Evolutionary conservation across 2,113 vertebrate species (phyloP), one percentile per base, ranked within the genome.

Genomic region (Ochotona curzoniae): DNA sequence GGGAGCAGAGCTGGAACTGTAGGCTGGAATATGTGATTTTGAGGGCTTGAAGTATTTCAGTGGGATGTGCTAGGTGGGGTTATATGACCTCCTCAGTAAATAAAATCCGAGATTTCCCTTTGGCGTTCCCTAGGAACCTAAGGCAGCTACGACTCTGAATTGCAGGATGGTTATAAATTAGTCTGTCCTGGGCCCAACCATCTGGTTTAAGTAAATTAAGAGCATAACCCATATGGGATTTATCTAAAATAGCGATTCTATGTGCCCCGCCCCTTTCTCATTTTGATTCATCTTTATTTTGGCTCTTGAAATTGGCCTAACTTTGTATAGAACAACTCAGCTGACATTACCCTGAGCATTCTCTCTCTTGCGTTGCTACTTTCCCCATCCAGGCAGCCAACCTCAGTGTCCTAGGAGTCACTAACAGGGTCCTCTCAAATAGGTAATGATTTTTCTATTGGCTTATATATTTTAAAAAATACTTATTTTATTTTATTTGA

Each of bases 181-280:
- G 71, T 75, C 69, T 26, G 86, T 87, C 81, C 64, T 51, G 6
- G 54, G 84, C 89, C 57, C 74, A 94, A 69, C 97, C 95, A 95
- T 96, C 96, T 97, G 94, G 60, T 95, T 73, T 91, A 96, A 96
- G 94, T 96, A 95, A 97, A 96, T 96, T 85, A 96, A 96, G 90
- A 96, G 83, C 75, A 89, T 73, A 96, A 92, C 91, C 83, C 97
- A 97, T 96, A 94, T 94, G 95, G 93, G 81, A 80, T 85, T 92
- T 87, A 79, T 94, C 87, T 93, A 94, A 95, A 96, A 96, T 94
- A 96, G 93, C 0, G 2, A 84, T 49, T 93, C 85, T 61, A 54
- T 76, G 75, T 73, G 70, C 38, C 38, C 14, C 3, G 0, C 17
- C 28, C 63, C 70, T 74, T 54, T 87, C 88, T 94, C 69, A 30